Conservation (phyloP, 1,140 invertebrate species). For the Aphidius gifuensis region DNA sequence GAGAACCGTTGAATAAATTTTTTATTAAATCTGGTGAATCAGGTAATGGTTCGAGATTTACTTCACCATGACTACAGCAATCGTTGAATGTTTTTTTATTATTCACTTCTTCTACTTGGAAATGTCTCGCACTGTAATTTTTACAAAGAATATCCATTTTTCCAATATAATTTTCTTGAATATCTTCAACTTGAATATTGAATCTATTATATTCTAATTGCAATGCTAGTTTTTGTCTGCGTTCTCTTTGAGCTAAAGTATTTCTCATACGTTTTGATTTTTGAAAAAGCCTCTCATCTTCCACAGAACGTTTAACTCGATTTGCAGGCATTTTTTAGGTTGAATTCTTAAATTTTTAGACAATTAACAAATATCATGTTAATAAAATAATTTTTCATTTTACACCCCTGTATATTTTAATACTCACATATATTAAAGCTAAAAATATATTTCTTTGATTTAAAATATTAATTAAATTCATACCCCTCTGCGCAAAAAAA, state of each 20-base stretch:
- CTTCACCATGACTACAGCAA: background rate
- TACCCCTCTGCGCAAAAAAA: too few relatives aligned
- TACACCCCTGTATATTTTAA: too few relatives aligned
- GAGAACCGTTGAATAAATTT: background rate
- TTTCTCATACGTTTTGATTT: background rate
- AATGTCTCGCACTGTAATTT: background rate
- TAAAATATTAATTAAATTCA: too few relatives aligned
- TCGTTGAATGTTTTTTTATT: slow-evolving; percentile 1
- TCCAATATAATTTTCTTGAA: background rate
- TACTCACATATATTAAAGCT: too few relatives aligned
- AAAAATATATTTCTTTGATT: too few relatives aligned
- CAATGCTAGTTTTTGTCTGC: background rate
- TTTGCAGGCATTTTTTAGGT: slow-evolving; percentile 9
- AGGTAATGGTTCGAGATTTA: background rate
- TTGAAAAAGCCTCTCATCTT: background rate
- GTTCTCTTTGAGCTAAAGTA: background rate
- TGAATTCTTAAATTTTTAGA: too few relatives aligned
- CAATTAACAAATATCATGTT: too few relatives aligned
- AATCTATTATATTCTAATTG: background rate
- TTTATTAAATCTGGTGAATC: background rate
- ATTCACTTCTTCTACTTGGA: background rate
- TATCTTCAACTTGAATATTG: background rate
- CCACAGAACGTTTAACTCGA: background rate
- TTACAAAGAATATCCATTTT: background rate
- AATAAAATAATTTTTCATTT: too few relatives aligned